Evolutionary conservation across 1,140 invertebrate genomes (phyloP), one percentile per base, ranked within the genome.

Genomic region (Pantala flavescens): DNA sequence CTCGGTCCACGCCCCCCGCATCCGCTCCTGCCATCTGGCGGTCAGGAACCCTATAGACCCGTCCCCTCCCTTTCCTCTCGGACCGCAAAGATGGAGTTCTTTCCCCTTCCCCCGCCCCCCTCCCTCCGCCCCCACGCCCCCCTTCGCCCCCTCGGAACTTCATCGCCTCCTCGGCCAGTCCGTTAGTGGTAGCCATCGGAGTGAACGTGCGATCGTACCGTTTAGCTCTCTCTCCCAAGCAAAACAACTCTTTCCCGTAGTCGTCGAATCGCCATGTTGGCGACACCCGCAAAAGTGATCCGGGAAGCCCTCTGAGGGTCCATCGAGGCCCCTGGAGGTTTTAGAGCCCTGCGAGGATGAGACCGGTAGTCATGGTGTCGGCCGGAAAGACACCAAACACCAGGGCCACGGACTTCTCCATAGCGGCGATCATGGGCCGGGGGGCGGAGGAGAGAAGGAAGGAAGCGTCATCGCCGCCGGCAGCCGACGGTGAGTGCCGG

Each of bases 361-460:
- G 49, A 63, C 49, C 49, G 5, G 49, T 63, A 16, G 49, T 63
- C 16, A 63, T 63, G 49, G 49, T 63, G 49, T 63, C 49, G 16
- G 49, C 49, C 49, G 49, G 49, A 21, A 63, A 63, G 49, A 63
- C 49, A 21, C 49, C 49, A 16, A 63, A 16, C 49, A 63, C 77
- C 23, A 71, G 79, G 72, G 92, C 93, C 77, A 96, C 93, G 78
- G 93, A 96, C 84, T 96, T 96, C 85, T 95, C 93, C 76, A 96
- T 96, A 80, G 93, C 93, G 36, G 94, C 94, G 71, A 96, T 96
- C 80, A 96, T 96, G 93, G 92, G 86, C 80, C 91, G 73, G 85
- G 91, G 74, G 80, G 81, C 82, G 80, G 77, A 79, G 63, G 43
- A 75, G 63, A 77, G 76, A 76, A 78, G 79, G 75, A 76, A 77